These are phyloP conservation scores for Osmerus mordax DNA, from an alignment of 2,113 vertebrate species.

Conservation along the genomic window DNA sequence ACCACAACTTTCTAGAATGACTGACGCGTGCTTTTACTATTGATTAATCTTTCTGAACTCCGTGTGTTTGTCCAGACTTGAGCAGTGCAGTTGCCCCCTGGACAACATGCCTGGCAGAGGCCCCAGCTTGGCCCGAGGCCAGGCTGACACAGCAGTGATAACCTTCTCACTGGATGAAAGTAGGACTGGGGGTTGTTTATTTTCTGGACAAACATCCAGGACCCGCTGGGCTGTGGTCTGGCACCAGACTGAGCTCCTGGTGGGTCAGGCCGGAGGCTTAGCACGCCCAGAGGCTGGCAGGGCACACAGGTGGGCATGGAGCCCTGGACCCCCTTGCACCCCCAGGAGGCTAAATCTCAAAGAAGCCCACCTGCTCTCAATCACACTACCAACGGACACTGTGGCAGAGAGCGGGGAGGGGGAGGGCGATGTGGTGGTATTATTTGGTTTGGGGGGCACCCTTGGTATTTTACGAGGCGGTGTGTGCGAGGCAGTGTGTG, in stretches of 20 bases:
- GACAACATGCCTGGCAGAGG: not conserved
- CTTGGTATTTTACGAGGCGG: constrained; percentile 40
- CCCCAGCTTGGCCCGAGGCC: constrained; percentile 4
- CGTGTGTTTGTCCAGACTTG: not conserved
- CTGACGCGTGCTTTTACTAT: not conserved
- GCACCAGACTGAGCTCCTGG: constrained; percentile 56
- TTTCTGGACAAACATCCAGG: constrained; percentile 40
- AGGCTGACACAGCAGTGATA: constrained; percentile 12
- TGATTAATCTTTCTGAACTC: not conserved
- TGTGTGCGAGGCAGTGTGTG: not conserved
- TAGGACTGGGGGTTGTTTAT: constrained; percentile 43
- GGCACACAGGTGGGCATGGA: not conserved
- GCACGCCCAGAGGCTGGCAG: not conserved
- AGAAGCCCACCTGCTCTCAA: constrained; percentile 56
- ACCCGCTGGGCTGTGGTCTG: constrained; percentile 40
- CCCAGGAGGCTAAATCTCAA: too few species aligned
- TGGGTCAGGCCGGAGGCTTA: constrained; percentile 16
- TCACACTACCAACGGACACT: constrained; percentile 46
- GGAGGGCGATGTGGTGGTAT: not conserved
- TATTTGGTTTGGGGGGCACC: not conserved
- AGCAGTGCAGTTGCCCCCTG: not conserved
- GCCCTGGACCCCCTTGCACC: too few species aligned
- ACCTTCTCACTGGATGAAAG: constrained; percentile 22
- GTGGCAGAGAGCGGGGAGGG: constrained; percentile 10
- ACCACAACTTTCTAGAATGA: too few species aligned